Evolutionary conservation across 2,888 invertebrate species (phyloP).

Genomic region (Lingula anatina): DNA sequence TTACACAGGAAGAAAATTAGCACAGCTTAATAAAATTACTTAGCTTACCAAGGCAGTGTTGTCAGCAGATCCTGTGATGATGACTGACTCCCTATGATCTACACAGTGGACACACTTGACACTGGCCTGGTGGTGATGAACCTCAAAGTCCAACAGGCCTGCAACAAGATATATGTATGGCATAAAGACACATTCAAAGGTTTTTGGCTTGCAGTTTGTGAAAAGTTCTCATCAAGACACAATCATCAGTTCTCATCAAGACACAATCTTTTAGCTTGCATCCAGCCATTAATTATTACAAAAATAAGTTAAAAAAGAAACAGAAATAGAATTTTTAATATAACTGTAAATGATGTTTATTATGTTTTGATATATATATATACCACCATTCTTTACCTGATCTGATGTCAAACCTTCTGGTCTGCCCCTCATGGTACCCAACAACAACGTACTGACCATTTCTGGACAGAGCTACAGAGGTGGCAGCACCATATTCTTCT

Average conservation of each 20-base stretch:
- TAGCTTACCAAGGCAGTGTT: constrained; percentile 20
- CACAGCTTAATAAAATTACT: neutral
- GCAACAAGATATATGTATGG: too few species aligned
- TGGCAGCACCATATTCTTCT: constrained; percentile 24
- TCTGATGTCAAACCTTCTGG: constrained; percentile 28
- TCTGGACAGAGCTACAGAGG: constrained; percentile 26
- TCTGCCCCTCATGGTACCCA: constrained; percentile 41
- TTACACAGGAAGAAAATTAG: neutral
- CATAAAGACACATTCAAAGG: too few species aligned
- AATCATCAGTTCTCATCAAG: too few species aligned
- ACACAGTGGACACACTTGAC: constrained; percentile 25
- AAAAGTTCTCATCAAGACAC: too few species aligned
- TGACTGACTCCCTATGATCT: constrained; percentile 13
- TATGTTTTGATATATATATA: too few species aligned
- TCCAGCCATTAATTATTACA: too few species aligned
- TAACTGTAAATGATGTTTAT: too few species aligned
- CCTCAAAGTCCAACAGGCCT: constrained; percentile 18
- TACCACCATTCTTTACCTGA: constrained; percentile 34
- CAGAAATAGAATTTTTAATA: too few species aligned
- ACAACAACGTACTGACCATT: constrained; percentile 31
- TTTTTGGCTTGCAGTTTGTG: too few species aligned
- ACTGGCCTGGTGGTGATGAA: constrained; percentile 20
- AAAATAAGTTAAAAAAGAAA: too few species aligned
- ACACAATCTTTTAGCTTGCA: too few species aligned
- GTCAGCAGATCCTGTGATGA: constrained; percentile 37